phyloP scores from a whole-genome alignment of 2,888 invertebrate species.

The Heliconius hortense region DNA sequence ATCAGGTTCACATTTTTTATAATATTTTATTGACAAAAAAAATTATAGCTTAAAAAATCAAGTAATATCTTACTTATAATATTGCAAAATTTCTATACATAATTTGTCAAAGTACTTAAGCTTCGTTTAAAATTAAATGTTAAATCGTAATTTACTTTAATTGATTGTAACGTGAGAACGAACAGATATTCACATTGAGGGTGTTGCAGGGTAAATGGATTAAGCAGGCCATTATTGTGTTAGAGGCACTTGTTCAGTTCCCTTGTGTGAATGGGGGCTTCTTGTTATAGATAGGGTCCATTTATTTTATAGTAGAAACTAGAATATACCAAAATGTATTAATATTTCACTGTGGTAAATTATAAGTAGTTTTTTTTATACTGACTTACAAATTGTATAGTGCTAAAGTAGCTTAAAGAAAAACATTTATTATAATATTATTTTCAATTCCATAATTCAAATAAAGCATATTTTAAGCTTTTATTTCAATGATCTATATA shows the following conservation, averaged over 20 bases:
- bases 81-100: background rate
- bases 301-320: background rate
- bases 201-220: conserved; percentile 38
- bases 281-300: background rate
- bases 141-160: conserved; percentile 9
- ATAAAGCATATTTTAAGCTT: no score
- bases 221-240: conserved; percentile 37
- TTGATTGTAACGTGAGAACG: conserved; percentile 33
- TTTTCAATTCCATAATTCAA: no score
- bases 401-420: no score
- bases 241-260: conserved; percentile 42
- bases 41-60: background rate
- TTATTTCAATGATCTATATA: no score
- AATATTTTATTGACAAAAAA: background rate
- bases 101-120: background rate
- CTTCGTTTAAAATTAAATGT: background rate
- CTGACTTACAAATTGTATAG: no score
- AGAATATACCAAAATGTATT: background rate
- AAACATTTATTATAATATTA: no score
- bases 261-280: conserved; percentile 31
- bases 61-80: no score
- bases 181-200: conserved; percentile 29
- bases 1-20: no score
- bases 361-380: no score
- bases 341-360: background rate